These are phyloP conservation scores for Dipodomys stephensi DNA, from an alignment of 2,113 vertebrate genomes.

Conservation along the genomic window DNA sequence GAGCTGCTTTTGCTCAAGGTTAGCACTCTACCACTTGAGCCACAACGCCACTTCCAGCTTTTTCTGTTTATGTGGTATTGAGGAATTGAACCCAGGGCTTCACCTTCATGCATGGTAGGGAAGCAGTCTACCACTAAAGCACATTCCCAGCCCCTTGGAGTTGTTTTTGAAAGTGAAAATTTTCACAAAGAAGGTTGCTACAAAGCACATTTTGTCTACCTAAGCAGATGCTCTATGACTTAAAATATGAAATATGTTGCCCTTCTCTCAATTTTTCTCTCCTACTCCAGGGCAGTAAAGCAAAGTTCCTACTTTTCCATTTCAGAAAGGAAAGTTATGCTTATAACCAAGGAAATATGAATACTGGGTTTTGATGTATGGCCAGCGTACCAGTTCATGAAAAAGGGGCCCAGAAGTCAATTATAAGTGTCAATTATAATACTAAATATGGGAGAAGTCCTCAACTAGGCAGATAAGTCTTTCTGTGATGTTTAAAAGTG, in stretches of 20 bases:
- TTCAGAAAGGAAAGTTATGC: constrained; percentile 6
- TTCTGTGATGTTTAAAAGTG: constrained; percentile 11
- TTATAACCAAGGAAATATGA: constrained; percentile 42
- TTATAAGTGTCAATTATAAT: not conserved
- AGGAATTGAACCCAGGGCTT: too few relatives aligned
- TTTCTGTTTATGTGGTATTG: too few relatives aligned
- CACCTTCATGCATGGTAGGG: too few relatives aligned
- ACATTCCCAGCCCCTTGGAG: not conserved
- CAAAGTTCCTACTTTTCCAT: not conserved
- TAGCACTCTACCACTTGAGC: too few relatives aligned
- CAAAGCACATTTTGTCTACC: not conserved
- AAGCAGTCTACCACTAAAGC: too few relatives aligned
- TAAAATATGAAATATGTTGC: not conserved
- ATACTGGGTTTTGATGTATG: not conserved
- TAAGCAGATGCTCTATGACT: not conserved
- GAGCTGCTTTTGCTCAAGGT: too few relatives aligned
- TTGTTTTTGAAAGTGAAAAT: not conserved
- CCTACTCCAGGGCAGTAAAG: not conserved
- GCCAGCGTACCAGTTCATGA: not conserved
- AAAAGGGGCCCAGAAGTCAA: not conserved
- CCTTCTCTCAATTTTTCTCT: not conserved
- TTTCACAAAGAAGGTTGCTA: not conserved
- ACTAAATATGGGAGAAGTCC: not conserved
- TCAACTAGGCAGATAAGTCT: not conserved
- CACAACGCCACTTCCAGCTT: too few relatives aligned